Evolutionary conservation across 2,113 vertebrate species (phyloP).

Genomic region (Lutjanus erythropterus): DNA sequence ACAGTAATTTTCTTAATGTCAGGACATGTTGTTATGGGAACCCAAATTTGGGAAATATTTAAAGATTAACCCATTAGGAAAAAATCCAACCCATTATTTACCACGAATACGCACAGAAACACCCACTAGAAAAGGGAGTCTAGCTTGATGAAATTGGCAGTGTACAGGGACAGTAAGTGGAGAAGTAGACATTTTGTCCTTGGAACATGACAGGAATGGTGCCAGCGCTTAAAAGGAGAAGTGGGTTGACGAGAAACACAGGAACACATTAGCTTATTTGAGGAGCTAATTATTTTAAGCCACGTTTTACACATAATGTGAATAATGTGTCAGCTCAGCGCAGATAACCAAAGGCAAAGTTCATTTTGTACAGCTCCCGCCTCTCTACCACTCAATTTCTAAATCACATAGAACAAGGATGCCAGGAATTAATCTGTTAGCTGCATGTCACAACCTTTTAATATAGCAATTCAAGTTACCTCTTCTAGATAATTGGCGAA

Average conservation of each 20-base stretch:
- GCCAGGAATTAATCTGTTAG: slow-evolving; percentile 69
- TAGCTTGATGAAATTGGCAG: slow-evolving; percentile 72
- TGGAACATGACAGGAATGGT: slow-evolving; percentile 60
- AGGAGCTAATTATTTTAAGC: slow-evolving; percentile 65
- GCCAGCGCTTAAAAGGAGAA: slow-evolving; percentile 57
- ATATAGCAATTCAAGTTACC: slow-evolving; percentile 56
- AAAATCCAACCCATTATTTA: slow-evolving; percentile 59
- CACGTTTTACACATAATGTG: slow-evolving; percentile 65
- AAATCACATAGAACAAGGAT: slow-evolving; percentile 61
- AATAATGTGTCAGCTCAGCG: slow-evolving; percentile 67
- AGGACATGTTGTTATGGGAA: slow-evolving; percentile 54
- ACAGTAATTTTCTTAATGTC: slow-evolving; percentile 57
- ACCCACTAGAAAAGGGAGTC: slow-evolving; percentile 58
- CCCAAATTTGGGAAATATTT: slow-evolving; percentile 55
- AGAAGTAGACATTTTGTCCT: slow-evolving; percentile 65
- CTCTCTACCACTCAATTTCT: slow-evolving; percentile 49
- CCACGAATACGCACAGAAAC: slow-evolving; percentile 64
- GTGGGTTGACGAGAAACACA: slow-evolving; percentile 60
- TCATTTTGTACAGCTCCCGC: slow-evolving; percentile 64
- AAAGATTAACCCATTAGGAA: slow-evolving; percentile 54
- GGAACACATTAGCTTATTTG: slow-evolving; percentile 60
- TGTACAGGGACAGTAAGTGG: slow-evolving; percentile 57
- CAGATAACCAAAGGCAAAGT: slow-evolving; percentile 62
- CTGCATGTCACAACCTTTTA: slow-evolving; percentile 69
- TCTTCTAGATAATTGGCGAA: slow-evolving; percentile 57